Evolutionary conservation across 2,888 invertebrate species (phyloP), one percentile per base, ranked within the genome.

Genomic region (Catonia carolina): DNA sequence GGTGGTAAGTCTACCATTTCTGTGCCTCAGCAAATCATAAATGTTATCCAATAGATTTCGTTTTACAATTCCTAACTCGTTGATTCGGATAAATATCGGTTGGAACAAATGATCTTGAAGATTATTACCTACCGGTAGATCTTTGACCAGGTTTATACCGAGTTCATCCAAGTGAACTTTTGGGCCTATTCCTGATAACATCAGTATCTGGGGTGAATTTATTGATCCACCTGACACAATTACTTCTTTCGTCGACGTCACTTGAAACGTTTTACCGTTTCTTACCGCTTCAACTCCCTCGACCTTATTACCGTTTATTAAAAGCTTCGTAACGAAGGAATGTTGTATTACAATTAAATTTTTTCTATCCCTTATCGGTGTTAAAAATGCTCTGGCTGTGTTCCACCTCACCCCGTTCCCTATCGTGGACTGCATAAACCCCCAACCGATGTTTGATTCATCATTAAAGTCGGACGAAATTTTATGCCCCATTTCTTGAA

Each of bases 401-500:
- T 66, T 67, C 65, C 80, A 77, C 47, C 86, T 74, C 3, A 78
- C 78, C 1, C 85, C 85, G 61, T 81, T 77, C 59, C 79, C 77
- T 68, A 81, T 80, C 2, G 80, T 82, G 1, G 79, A 71, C 67
- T 82, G 84, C 8, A 82, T 67, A 45, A 75, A 76, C 8, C 79
- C 77, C 15, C 81, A 77, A 1, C 82, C 84, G 0, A 82, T 71
- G 60, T 81, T 79, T 15, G 74, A 71, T n/a, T 73, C 70, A 1
- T 81, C 82, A 62, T 84, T 83, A 12, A 54, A 74, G 65, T 84
- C 83, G 1, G 75, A 74, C 45, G 75, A 71, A 59, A 75, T 75
- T 2, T 77, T 75, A 60, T 79, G 89, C 31, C 90, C 92, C 62
- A 91, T 73, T 71, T 91, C 90, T 67, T 77, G 76, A 22, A 88